phyloP scores from a whole-genome alignment of 2,888 invertebrate genomes.

The Eristalis intricaria region DNA sequence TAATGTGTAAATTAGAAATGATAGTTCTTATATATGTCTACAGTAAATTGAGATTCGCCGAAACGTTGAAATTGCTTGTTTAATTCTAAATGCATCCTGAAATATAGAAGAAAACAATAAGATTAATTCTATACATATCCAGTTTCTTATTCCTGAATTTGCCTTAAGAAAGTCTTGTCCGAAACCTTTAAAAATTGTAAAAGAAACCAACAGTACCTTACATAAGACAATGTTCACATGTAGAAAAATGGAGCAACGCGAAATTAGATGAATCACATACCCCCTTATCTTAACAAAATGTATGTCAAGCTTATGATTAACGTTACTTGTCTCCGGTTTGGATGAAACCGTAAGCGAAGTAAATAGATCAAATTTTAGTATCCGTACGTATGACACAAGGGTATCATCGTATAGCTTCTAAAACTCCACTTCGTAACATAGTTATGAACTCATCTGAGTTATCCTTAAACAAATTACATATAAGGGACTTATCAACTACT shows the following conservation, averaged over 20 bases:
- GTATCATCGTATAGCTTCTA: not conserved
- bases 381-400: not conserved
- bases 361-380: not conserved
- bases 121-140: no score
- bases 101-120: no score
- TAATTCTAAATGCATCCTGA: not conserved
- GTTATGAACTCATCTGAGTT: constrained; percentile 3
- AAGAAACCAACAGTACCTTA: no score
- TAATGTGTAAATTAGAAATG: not conserved
- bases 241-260: not conserved
- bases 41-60: no score
- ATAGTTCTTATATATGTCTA: not conserved
- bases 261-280: not conserved
- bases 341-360: not conserved
- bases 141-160: no score
- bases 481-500: constrained; percentile 7
- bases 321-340: no score
- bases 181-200: no score
- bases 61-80: not conserved
- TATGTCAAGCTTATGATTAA: not conserved
- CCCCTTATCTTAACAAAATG: not conserved
- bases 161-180: no score
- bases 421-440: constrained; percentile 5
- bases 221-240: no score
- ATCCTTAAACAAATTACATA: not conserved